Base-by-base conservation (phyloP, 2,888 invertebrate genomes). In the Clivina fossor region DNA sequence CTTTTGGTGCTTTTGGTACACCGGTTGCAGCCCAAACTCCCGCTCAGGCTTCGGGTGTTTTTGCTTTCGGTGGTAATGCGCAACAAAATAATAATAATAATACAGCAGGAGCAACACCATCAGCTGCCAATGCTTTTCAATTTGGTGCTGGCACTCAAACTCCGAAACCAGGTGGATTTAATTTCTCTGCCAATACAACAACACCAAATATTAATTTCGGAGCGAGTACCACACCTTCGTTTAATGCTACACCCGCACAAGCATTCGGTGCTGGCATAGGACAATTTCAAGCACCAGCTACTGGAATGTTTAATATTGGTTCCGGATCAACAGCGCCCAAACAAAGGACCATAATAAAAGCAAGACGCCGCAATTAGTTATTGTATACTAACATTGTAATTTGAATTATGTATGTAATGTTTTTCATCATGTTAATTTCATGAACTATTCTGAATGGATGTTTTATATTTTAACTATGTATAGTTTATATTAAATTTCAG, bases 301-400 rank as follows among this genome's bases (percentile, higher is more conserved):
- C 61, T 33, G 66, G 71, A 41, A 77, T 75, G 73, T 78, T 78
- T 60, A 78, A 71, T 62, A 78, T 78, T 57, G 78, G 78, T 8
- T 69, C 74, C 1, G 76, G 76, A 9, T 73, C 69, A 4, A 73
- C 65, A 11, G 69, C 72, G n/a, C 69, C 73, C n/a, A 69, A 74
- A 57, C 64, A 72, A 33, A 68, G 77, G 46, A 64, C 70, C 3
- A 64, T 65, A 26, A 65, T 68, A 30, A 71, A 74, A 40, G 63
- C 68, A 7, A 71, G 75, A 58, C 69, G 71, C 62, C 68, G 69
- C 51, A 72, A 71, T 71, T 73, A 71, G 71, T 37, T 51, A 44
- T 44, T 28, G 43, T 53, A 40, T 40, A 44, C 22, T 49, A 49
- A 49, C 24, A 37, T 38, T 38, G 11, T 49, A 19, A 13, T 28